A percentile compares a stretch with the other conserved stretches of the same genome.
Conservation (phyloP, 2,797 vertebrate species). For the Acrocephalus scirpaceus region DNA sequence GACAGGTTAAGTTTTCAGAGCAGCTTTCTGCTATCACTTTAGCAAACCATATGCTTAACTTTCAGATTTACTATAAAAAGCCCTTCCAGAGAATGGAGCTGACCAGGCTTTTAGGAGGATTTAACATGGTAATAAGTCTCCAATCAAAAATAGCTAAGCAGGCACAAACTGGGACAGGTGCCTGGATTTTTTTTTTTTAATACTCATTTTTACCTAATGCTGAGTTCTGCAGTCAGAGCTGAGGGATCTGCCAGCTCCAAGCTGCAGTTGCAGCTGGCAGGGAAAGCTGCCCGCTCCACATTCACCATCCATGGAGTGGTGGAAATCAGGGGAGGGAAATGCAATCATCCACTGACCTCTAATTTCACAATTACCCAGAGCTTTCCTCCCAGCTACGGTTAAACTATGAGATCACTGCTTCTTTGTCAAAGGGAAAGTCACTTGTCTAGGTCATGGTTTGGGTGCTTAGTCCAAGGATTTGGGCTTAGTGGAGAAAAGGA, state of each 20-base stretch:
- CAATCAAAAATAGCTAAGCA: conserved; percentile 59
- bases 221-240: conserved; percentile 4
- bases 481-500: background rate
- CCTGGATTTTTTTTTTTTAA: background rate
- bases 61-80: conserved; percentile 70
- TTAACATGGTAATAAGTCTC: conserved; percentile 59
- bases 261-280: background rate
- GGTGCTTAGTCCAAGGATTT: background rate
- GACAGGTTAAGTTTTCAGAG: conserved; percentile 50
- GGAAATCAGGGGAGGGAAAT: background rate
- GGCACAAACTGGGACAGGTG: conserved; percentile 61
- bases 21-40: conserved; percentile 44
- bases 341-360: background rate
- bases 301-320: background rate
- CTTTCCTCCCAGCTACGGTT: background rate
- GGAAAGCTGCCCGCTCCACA: background rate
- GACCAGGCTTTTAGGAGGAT: conserved; percentile 68
- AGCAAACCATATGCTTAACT: conserved; percentile 64
- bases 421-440: background rate
- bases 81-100: conserved; percentile 30
- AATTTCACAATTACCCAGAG: background rate
- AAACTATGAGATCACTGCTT: background rate
- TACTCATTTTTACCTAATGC: conserved; percentile 20
- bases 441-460: background rate
- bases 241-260: background rate